Percentiles rank a stretch among this genome's conserved stretches.
phyloP scores from a whole-genome alignment of 2,888 invertebrate species.

The Epiperipatus broadwayi region DNA sequence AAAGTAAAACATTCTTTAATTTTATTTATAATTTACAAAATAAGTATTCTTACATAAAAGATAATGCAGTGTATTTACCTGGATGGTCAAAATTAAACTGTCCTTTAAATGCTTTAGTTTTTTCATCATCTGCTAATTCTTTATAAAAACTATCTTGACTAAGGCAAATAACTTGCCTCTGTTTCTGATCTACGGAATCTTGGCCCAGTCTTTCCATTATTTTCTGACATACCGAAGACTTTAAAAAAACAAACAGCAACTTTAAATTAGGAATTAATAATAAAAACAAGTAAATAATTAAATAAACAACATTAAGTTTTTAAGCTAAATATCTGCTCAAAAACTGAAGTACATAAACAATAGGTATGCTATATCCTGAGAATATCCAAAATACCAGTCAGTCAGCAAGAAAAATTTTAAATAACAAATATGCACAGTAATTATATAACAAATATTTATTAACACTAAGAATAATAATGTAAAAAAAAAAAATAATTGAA shows the following conservation, averaged over 20 bases:
- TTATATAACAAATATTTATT: too few species aligned
- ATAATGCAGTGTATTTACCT: constrained; percentile 28
- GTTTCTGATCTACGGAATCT: constrained; percentile 66
- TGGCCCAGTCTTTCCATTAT: constrained; percentile 93
- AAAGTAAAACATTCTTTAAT: too few species aligned
- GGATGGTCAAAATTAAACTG: constrained; percentile 98
- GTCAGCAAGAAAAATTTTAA: too few species aligned
- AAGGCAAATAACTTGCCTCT: constrained; percentile 76
- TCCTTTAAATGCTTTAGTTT: constrained; percentile 49
- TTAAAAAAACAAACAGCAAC: constrained; percentile 19
- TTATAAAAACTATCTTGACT: constrained; percentile 95
- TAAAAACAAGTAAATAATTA: too few species aligned
- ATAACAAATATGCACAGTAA: too few species aligned
- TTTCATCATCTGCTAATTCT: constrained; percentile 57
- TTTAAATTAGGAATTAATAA: not conserved
- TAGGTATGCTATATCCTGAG: too few species aligned
- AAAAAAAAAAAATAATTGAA: too few species aligned
- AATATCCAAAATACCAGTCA: too few species aligned
- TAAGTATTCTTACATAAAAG: not conserved
- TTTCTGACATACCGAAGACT: constrained; percentile 93
- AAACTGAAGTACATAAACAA: too few species aligned
- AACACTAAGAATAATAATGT: too few species aligned
- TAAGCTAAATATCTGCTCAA: not conserved
- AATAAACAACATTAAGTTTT: too few species aligned
- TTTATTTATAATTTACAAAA: too few species aligned